phyloP scores from a whole-genome alignment of 1,140 invertebrate genomes.

The Bombus waltoni region DNA sequence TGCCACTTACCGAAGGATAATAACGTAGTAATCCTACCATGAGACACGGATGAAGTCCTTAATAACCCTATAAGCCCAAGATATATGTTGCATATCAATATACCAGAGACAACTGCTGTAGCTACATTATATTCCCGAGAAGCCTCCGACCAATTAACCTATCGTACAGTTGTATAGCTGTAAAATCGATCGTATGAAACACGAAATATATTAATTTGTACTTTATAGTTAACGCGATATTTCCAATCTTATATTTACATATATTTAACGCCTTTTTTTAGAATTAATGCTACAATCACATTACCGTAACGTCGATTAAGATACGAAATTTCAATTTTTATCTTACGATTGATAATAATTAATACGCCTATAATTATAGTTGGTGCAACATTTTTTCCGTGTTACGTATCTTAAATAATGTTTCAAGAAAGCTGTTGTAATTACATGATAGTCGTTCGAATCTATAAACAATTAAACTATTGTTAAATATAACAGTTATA shows the following conservation, averaged over 20 bases:
- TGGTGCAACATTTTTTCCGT: too few relatives aligned
- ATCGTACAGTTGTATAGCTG: not conserved
- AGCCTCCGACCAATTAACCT: constrained; percentile 46
- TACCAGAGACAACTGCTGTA: constrained; percentile 47
- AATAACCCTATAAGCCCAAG: constrained; percentile 70
- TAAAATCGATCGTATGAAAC: not conserved
- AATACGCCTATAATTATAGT: not conserved
- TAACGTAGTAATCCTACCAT: constrained; percentile 80
- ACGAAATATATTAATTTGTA: not conserved
- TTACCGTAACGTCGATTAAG: not conserved
- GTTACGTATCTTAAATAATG: not conserved
- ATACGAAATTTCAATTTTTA: not conserved
- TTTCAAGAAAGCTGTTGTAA: constrained; percentile 24
- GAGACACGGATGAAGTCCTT: constrained; percentile 77
- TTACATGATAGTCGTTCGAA: constrained; percentile 8
- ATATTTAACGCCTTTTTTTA: not conserved
- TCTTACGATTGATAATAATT: not conserved
- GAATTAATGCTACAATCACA: not conserved
- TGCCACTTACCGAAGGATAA: constrained; percentile 80
- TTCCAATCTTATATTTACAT: not conserved
- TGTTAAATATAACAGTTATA: not conserved
- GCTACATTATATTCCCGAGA: constrained; percentile 18
- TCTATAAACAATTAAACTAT: constrained; percentile 40
- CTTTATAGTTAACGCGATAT: not conserved
- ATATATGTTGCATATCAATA: constrained; percentile 70